These are phyloP conservation scores for Apis dorsata DNA, from an alignment of 1,140 invertebrate species.

Conservation along the genomic window DNA sequence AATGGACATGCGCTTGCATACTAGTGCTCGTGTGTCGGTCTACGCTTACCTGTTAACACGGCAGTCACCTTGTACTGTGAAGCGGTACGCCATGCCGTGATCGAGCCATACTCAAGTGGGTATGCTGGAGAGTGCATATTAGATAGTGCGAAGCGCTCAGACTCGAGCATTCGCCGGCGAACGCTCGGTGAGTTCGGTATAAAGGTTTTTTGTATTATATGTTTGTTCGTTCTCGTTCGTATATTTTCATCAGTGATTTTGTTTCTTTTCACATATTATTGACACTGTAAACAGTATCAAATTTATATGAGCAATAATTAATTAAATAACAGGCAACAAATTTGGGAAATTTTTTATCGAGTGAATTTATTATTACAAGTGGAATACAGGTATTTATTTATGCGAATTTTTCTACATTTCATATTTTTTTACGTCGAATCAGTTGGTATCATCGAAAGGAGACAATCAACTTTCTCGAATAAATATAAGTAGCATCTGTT, in stretches of 20 bases:
- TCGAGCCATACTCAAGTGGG: constrained; percentile 45
- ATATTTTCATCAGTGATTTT: constrained; percentile 14
- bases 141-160: constrained; percentile 64
- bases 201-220: not conserved
- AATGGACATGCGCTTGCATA: constrained; percentile 53
- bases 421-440: constrained; percentile 2
- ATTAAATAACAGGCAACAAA: not conserved
- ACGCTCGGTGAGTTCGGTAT: constrained; percentile 64
- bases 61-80: constrained; percentile 63
- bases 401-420: constrained; percentile 1
- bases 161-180: constrained; percentile 72
- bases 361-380: constrained; percentile 39
- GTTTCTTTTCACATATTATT: not conserved
- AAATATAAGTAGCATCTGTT: constrained; percentile 49
- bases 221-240: constrained; percentile 19
- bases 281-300: not conserved
- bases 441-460: not conserved
- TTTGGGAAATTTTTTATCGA: not conserved
- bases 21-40: constrained; percentile 48
- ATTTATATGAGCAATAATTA: not conserved
- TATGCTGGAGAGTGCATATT: constrained; percentile 70
- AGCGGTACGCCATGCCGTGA: constrained; percentile 56
- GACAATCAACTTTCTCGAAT: constrained; percentile 11
- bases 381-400: constrained; percentile 47
- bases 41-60: constrained; percentile 69